Conservation (phyloP, 2,113 vertebrate genomes). For the Pitta sordida region DNA sequence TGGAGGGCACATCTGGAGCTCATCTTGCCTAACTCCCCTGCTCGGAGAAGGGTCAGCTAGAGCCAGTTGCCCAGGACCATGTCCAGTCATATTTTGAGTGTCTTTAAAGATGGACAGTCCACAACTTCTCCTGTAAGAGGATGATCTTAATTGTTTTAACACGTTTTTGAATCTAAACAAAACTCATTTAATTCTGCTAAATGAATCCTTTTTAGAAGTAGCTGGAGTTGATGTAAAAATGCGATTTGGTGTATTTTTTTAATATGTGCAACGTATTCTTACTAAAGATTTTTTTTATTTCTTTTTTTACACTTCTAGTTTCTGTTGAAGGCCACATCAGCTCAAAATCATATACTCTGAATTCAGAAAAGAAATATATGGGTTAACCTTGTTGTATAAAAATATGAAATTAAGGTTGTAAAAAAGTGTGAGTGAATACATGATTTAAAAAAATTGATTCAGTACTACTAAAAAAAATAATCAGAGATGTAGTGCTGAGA, state of each 20-base stretch:
- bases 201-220: not conserved
- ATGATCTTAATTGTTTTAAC: not conserved
- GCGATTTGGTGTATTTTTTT: not conserved
- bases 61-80: rapidly evolving
- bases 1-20: not conserved
- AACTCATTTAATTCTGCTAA: not conserved
- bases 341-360: not conserved
- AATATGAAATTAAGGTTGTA: not conserved
- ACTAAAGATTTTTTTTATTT: not conserved
- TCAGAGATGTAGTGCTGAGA: not conserved
- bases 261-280: not conserved
- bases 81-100: not conserved
- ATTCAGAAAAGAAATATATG: not conserved
- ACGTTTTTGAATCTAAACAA: not conserved
- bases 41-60: not conserved
- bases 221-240: not conserved
- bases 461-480: not conserved
- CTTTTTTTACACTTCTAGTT: not conserved
- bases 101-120: not conserved
- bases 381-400: not conserved
- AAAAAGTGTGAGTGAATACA: not conserved
- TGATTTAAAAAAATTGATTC: not conserved
- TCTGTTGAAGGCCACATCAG: not conserved
- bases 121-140: not conserved
- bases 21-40: not conserved